A percentile compares a stretch with the other conserved stretches of the same genome.
phyloP scores from a whole-genome alignment of 2,888 invertebrate genomes.

The Taphrorychus bicolor region DNA sequence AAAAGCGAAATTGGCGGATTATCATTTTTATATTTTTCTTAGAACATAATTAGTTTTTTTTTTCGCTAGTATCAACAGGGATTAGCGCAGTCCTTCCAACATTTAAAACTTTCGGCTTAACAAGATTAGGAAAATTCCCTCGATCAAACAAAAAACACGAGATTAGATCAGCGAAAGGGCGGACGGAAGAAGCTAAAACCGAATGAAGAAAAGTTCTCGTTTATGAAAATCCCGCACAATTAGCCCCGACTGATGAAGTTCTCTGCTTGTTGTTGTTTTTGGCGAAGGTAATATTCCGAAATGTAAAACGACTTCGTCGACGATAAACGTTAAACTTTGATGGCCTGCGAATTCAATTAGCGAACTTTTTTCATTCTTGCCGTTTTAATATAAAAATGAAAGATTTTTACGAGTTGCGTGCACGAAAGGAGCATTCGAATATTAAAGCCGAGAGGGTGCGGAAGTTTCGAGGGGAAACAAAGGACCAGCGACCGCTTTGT shows the following conservation, averaged over 20 bases:
- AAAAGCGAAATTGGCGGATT: too few relatives aligned
- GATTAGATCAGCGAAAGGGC: slow-evolving; percentile 9
- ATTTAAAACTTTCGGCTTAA: neutral
- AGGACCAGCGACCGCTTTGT: neutral
- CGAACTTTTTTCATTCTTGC: slow-evolving; percentile 31
- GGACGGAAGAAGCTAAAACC: slow-evolving; percentile 6
- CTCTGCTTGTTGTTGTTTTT: slow-evolving; percentile 20
- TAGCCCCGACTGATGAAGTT: slow-evolving; percentile 29
- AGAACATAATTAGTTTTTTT: too few relatives aligned
- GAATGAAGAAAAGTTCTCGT: slow-evolving; percentile 15
- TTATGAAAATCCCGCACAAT: slow-evolving; percentile 31
- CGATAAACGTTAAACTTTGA: slow-evolving; percentile 39
- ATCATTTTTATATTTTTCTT: too few relatives aligned
- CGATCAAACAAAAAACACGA: slow-evolving; percentile 12
- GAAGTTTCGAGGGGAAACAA: slow-evolving; percentile 1
- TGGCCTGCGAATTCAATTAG: slow-evolving; percentile 37
- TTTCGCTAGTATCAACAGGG: too few relatives aligned
- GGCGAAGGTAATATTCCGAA: slow-evolving; percentile 20
- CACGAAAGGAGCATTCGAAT: slow-evolving; percentile 18
- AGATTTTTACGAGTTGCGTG: slow-evolving; percentile 28
- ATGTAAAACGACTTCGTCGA: slow-evolving; percentile 30
- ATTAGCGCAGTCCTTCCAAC: too few relatives aligned
- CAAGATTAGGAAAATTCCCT: slow-evolving; percentile 5
- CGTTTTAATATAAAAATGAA: slow-evolving; percentile 26
- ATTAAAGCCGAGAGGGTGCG: slow-evolving; percentile 10